Base-by-base conservation (phyloP, 2,113 vertebrate genomes). In the Clarias batrachus region DNA sequence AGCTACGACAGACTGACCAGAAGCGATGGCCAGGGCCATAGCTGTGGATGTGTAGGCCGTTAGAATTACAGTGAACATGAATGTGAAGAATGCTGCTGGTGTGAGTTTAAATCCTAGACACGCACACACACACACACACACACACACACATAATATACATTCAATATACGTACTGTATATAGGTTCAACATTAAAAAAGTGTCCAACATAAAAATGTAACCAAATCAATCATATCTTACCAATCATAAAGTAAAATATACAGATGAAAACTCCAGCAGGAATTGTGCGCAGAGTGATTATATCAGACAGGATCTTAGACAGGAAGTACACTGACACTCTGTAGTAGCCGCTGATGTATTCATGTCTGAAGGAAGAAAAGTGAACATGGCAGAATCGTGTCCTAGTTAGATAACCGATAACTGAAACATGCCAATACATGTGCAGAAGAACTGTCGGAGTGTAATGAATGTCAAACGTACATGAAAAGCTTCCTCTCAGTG, bases 261-360 rank as follows among this genome's bases (percentile, higher is more conserved):
- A 94, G 87, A 96, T 96, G 93, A 97, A 97, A 92, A 97, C 88
- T 66, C 98, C 86, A 19, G 95, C 95, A 33, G 96, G 96, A 77
- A 97, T 0, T 19, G 94, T 94, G 85, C 97, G 96, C 89, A 98
- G 91, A 56, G 95, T 92, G 41, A 97, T 87, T 86, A 98, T 89
- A 88, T 99, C 97, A 82, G 95, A 95, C 59, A 97, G 78, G 63
- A 98, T 91, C 91, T 97, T 98, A 5, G 97, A 95, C 85, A 98
- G 93, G 93, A 98, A 99, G 92, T 98, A 99, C 3, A 94, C 95
- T 0, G 97, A 98, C 2, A 94, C 94, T 90, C 97, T 93, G 93
- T 99, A 99, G 93, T 99, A 99, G 25, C 98, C 98, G 62, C 97
- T 99, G 93, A 97, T 97, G 87, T 97, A 97, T 88, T 99, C 98